Conservation (phyloP, 1,140 invertebrate species). For the Procambarus virginalis region DNA sequence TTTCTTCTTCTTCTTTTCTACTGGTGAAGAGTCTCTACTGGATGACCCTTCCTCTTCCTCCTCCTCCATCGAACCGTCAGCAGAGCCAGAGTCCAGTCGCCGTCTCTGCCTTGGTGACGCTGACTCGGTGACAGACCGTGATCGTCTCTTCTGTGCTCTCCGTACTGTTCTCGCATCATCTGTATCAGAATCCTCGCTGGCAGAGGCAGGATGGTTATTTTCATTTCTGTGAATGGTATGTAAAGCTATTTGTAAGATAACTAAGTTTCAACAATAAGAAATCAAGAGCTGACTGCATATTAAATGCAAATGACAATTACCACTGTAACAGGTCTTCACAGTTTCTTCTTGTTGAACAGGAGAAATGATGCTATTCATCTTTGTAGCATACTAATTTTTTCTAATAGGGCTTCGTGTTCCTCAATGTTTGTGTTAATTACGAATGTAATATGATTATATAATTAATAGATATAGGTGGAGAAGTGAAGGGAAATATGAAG, state of each 20-base stretch:
- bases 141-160: conserved; percentile 47
- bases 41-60: conserved; percentile 45
- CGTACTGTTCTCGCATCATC: conserved; percentile 24
- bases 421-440: too few species aligned
- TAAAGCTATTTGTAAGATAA: not conserved
- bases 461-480: too few species aligned
- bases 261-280: too few species aligned
- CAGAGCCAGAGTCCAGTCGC: conserved; percentile 51
- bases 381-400: too few species aligned
- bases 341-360: too few species aligned
- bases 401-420: too few species aligned
- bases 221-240: conserved; percentile 18
- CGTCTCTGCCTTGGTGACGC: conserved; percentile 47
- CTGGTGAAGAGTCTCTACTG: conserved; percentile 59
- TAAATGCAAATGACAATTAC: too few species aligned
- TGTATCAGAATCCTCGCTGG: conserved; percentile 44
- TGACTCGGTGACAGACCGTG: conserved; percentile 41
- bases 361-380: too few species aligned
- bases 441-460: too few species aligned
- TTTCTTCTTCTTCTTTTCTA: conserved; percentile 69
- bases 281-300: too few species aligned
- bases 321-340: too few species aligned
- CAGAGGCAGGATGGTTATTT: conserved; percentile 24
- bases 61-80: conserved; percentile 39
- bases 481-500: too few species aligned